These are phyloP conservation scores for Phrynocephalus forsythii DNA, from an alignment of 2,797 vertebrate genomes.

Conservation along the genomic window DNA sequence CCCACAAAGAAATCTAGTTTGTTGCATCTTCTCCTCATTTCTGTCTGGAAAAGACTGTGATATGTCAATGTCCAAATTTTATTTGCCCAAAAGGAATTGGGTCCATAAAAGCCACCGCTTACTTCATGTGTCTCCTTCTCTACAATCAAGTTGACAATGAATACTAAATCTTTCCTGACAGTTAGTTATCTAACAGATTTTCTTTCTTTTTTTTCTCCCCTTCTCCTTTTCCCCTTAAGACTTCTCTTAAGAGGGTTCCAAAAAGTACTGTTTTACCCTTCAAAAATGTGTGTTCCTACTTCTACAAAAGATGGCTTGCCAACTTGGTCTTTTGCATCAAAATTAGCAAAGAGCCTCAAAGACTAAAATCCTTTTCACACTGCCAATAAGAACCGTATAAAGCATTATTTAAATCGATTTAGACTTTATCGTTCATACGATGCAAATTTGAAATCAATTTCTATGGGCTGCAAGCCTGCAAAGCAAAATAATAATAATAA, in stretches of 20 bases:
- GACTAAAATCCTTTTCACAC: background rate
- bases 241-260: background rate
- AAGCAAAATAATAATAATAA: too few relatives aligned
- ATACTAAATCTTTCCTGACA: slow-evolving; percentile 45
- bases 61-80: background rate
- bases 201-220: background rate
- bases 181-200: slow-evolving; percentile 14
- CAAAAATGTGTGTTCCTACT: background rate
- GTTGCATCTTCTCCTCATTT: background rate
- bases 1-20: background rate
- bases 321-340: background rate
- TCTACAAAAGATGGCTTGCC: background rate
- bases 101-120: background rate
- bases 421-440: too few relatives aligned
- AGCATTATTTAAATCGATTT: too few relatives aligned
- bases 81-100: slow-evolving; percentile 12
- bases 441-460: too few relatives aligned
- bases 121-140: background rate
- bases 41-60: background rate
- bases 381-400: too few relatives aligned
- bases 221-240: background rate
- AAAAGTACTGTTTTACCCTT: background rate
- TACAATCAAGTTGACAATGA: slow-evolving; percentile 19
- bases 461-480: too few relatives aligned
- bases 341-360: background rate